Base-by-base conservation (phyloP, 2,797 vertebrate genomes). In the Carcharodon carcharias region DNA sequence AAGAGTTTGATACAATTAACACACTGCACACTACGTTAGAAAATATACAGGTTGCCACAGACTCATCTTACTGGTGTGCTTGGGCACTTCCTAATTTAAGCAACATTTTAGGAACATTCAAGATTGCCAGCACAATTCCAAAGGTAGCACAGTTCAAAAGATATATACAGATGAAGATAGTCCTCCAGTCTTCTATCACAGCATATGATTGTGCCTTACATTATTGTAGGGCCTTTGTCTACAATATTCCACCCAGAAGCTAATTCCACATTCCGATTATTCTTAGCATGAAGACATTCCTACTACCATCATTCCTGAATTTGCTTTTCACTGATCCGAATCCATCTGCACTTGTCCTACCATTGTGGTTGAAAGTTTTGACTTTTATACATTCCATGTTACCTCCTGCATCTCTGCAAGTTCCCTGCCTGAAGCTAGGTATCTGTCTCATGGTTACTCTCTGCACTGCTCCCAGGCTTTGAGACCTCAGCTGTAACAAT, bases 1-100 rank as follows among this genome's bases (percentile, higher is more conserved):
- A 97, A 54, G 28, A 97, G 96, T 96, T 92, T 92, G 40, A 87
- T 28, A 23, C 16, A 77, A 28, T 95, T 31, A n/a, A 56, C 0
- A 65, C 3, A 26, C 35, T 65, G 14, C 1, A 9, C 18, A 2
- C 6, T 7, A 21, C 89, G 63, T n/a, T 63, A 9, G n/a, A 65
- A 65, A 45, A 45, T 93, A 58, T 18, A 91, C 88, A 63, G 4
- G 4, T 21, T 45, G 40, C 18, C 21, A 85, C 21, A 23, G 18
- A 21, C 0, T 23, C 80, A 23, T 5, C 45, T 85, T 85, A 9
- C 45, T 11, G 26, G 50, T 3, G 4, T 56, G 26, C 28, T 14
- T 56, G 87, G 31, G 56, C 26, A 89, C 9, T 89, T 85, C 40
- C 16, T 16, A 85, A 85, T 26, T 2, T 26, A 50, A 45, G 21